Percentiles rank a stretch among this genome's conserved stretches.
These are phyloP conservation scores for Cristatella mucedo DNA, from an alignment of 2,888 invertebrate species.

Conservation along the genomic window DNA sequence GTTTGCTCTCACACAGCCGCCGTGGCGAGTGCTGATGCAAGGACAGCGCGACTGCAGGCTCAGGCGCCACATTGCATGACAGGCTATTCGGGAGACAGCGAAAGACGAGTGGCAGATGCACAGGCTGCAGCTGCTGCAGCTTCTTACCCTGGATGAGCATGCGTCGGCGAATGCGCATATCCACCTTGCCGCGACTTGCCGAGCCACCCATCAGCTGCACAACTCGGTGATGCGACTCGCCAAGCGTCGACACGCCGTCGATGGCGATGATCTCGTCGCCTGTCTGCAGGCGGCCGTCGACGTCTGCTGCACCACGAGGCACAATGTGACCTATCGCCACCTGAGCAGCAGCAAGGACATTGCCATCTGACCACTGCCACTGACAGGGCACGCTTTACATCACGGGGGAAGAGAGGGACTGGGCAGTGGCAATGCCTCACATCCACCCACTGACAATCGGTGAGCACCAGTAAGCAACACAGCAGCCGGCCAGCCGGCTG, in stretches of 20 bases:
- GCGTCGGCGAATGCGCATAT: slow-evolving; percentile 55
- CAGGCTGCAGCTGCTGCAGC: too few species aligned
- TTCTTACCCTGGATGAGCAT: slow-evolving; percentile 10
- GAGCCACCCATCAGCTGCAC: slow-evolving; percentile 81
- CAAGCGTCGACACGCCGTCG: slow-evolving; percentile 65
- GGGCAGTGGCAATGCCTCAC: too few species aligned
- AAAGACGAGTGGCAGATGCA: too few species aligned
- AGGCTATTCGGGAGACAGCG: too few species aligned
- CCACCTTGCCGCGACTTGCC: slow-evolving; percentile 69
- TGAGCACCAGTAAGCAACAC: too few species aligned
- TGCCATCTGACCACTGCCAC: background rate
- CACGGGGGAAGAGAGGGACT: too few species aligned
- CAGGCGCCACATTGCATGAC: too few species aligned
- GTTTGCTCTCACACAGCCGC: too few species aligned
- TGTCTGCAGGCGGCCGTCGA: slow-evolving; percentile 72
- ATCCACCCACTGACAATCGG: too few species aligned
- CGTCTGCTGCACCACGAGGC: slow-evolving; percentile 78
- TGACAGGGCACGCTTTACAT: background rate
- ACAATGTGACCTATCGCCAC: slow-evolving; percentile 92
- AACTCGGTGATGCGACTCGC: slow-evolving; percentile 78
- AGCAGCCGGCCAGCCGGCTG: too few species aligned
- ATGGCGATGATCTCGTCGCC: slow-evolving; percentile 89
- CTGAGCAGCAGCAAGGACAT: slow-evolving; percentile 36
- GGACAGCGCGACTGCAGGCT: too few species aligned
- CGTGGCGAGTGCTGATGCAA: too few species aligned